Evolutionary conservation across 2,113 vertebrate species (phyloP).

Genomic region (Puffinus mauretanicus): DNA sequence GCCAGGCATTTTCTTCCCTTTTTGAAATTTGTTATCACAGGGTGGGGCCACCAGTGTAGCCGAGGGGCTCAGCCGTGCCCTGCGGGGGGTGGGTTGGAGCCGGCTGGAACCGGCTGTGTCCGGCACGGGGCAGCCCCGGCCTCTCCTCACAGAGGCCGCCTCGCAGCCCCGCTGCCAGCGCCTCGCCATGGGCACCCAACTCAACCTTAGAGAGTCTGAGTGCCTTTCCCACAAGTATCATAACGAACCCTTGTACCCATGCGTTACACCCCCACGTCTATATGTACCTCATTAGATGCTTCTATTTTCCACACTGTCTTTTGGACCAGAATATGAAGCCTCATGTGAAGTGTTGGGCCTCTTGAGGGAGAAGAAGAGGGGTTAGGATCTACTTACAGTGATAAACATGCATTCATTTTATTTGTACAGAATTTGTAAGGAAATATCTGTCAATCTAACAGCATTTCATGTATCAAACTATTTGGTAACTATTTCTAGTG

Average conservation of each 20-base stretch:
- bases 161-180: rapidly evolving
- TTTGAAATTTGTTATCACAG: not conserved
- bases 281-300: not conserved
- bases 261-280: not conserved
- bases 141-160: not conserved
- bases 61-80: rapidly evolving
- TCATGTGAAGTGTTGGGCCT: not conserved
- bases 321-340: not conserved
- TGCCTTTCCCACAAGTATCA: not conserved
- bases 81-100: rapidly evolving
- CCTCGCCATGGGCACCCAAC: rapidly evolving
- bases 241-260: not conserved
- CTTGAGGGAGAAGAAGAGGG: not conserved
- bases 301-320: not conserved
- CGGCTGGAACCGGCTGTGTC: not conserved
- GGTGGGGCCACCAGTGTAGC: rapidly evolving
- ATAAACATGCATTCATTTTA: not conserved
- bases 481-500: not conserved
- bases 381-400: not conserved
- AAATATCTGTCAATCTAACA: not conserved
- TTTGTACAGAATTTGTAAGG: not conserved
- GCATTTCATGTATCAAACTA: not conserved
- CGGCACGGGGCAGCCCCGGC: rapidly evolving
- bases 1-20: not conserved
- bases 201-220: not conserved